These are phyloP conservation scores for Montipora foliosa DNA, from an alignment of 64 coral and sea anemone species.

Conservation along the genomic window DNA sequence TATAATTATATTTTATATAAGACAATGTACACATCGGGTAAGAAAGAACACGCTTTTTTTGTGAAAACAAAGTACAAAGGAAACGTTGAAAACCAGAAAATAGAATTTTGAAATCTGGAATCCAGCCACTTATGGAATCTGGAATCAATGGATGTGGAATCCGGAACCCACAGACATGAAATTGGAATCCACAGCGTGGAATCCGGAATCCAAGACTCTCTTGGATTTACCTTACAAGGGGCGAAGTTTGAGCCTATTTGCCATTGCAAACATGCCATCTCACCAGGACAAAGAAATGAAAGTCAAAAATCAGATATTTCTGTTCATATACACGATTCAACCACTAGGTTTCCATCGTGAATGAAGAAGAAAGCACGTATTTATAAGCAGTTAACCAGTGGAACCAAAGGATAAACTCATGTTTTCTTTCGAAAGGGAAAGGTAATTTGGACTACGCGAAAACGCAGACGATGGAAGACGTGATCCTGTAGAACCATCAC, in stretches of 20 bases:
- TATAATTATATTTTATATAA: conserved; percentile 4
- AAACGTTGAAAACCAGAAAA: conserved; percentile 20
- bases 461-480: too few species aligned
- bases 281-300: too few species aligned
- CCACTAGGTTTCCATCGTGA: too few species aligned
- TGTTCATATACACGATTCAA: too few species aligned
- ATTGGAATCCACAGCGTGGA: neutral
- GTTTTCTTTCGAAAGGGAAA: too few species aligned
- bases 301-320: too few species aligned
- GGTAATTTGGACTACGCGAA: too few species aligned
- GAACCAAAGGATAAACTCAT: too few species aligned
- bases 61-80: conserved; percentile 25
- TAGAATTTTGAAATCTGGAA: conserved; percentile 34
- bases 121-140: neutral
- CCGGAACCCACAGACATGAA: neutral
- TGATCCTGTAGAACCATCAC: too few species aligned
- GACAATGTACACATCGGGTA: conserved; percentile 18
- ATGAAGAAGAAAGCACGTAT: too few species aligned
- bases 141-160: neutral
- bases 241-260: neutral
- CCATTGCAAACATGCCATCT: too few species aligned
- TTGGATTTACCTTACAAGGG: neutral
- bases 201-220: conserved; percentile 3
- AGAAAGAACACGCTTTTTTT: conserved; percentile 31
- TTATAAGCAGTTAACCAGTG: too few species aligned